Percentiles rank a stretch among this genome's conserved stretches.
These are phyloP conservation scores for Piezodorus guildinii DNA, from an alignment of 1,140 invertebrate genomes.

Conservation along the genomic window DNA sequence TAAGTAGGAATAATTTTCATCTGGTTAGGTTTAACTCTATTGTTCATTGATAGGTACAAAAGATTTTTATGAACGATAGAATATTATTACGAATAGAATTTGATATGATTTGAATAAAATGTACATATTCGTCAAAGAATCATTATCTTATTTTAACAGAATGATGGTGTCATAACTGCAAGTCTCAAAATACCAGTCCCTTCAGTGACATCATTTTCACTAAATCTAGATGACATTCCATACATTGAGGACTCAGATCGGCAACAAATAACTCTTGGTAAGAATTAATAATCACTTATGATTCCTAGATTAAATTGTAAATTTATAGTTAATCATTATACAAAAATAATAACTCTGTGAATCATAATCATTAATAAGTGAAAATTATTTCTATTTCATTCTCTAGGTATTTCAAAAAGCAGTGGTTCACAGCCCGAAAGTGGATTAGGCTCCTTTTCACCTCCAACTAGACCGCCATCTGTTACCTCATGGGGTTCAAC, in stretches of 20 bases:
- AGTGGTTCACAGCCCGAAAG: slow-evolving; percentile 15
- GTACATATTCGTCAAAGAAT: neutral
- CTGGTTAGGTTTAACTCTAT: too few species aligned
- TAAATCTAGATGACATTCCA: slow-evolving; percentile 54
- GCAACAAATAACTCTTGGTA: slow-evolving; percentile 33
- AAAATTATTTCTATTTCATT: neutral
- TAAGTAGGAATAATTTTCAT: neutral
- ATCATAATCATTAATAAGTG: too few species aligned
- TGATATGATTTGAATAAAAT: too few species aligned
- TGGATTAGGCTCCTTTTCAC: slow-evolving; percentile 19
- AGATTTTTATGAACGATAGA: too few species aligned
- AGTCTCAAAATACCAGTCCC: slow-evolving; percentile 63
- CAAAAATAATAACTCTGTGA: too few species aligned
- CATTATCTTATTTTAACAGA: slow-evolving; percentile 10
- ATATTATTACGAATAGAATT: too few species aligned
- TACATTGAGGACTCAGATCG: slow-evolving; percentile 52
- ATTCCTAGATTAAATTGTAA: too few species aligned
- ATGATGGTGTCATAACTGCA: slow-evolving; percentile 58
- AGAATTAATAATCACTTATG: neutral
- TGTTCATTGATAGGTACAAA: too few species aligned
- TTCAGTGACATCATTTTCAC: slow-evolving; percentile 34
- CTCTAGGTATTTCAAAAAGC: neutral
- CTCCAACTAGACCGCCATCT: slow-evolving; percentile 12
- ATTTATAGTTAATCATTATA: too few species aligned
- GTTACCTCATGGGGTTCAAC: slow-evolving; percentile 15